Base-by-base conservation (phyloP, 2,797 vertebrate species). In the Spondyliosoma cantharus region DNA sequence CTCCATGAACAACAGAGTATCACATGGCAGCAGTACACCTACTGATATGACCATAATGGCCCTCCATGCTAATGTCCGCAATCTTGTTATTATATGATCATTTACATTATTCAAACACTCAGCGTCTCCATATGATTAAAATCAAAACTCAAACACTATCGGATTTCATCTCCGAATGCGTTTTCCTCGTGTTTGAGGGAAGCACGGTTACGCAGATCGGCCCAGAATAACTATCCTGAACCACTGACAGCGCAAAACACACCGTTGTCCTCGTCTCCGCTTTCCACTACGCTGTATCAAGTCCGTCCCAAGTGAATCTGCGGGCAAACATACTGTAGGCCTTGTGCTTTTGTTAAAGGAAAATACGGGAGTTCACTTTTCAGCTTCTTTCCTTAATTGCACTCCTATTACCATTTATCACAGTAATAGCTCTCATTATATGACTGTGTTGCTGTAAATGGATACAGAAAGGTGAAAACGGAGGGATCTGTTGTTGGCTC, bases 141-240 rank as follows among this genome's bases (percentile, higher is more conserved):
- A 80, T 81, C 78, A 72, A 54, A 85, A 76, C 64, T 76, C 60
- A 14, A 74, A 27, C 3, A 12, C 45, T 68, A 78, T 89, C 69
- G 53, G 17, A 70, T 89, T 74, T 77, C 81, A 75, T 59, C 59
- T 82, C 42, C 70, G 69, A 77, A 77, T 82, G 74, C 57, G 32
- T 88, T 93, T 89, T 89, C 84, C 82, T 82, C 59, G 12, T 82
- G 78, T 85, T 83, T 64, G 67, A 77, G 76, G 87, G 81, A 86
- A 92, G 89, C 84, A 80, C 68, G 71, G 84, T 87, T 90, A 85
- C 85, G 70, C 76, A 80, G 75, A 68, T 83, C 88, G 1, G 13
- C 76, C 83, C 78, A 79, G 76, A 88, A 74, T 80, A 90, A 86
- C 78, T 17, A 60, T 29, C 46, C 16, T 22, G 60, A 76, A 90